Evolutionary conservation across 1,140 invertebrate species (phyloP).

Genomic region (Leguminivora glycinivorella): DNA sequence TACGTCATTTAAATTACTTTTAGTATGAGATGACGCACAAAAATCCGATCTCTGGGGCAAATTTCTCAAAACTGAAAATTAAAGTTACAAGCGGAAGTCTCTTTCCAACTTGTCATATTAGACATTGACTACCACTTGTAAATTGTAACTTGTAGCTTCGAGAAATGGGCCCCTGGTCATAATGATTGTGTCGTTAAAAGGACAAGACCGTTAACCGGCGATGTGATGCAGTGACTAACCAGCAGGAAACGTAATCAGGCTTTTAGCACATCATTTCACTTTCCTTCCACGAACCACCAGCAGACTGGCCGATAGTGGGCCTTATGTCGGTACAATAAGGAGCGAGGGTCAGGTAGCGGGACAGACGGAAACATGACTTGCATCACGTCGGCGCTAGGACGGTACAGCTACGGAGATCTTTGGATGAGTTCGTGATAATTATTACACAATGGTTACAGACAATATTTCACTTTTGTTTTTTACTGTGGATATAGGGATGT

Average conservation of each 20-base stretch:
- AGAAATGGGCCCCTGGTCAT: too few relatives aligned
- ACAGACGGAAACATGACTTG: background rate
- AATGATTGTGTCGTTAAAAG: background rate
- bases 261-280: constrained; percentile 27
- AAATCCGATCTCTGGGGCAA: too few relatives aligned
- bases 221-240: constrained; percentile 12
- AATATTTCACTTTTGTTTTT: too few relatives aligned
- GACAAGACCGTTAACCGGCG: background rate
- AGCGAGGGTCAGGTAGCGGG: background rate
- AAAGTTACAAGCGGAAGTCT: too few relatives aligned
- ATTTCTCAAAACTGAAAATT: too few relatives aligned
- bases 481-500: background rate
- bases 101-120: too few relatives aligned
- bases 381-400: background rate
- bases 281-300: background rate
- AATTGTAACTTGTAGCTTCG: too few relatives aligned
- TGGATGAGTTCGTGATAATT: background rate
- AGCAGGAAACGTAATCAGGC: background rate
- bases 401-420: background rate
- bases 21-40: too few relatives aligned
- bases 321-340: background rate
- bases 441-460: background rate
- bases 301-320: background rate
- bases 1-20: too few relatives aligned
- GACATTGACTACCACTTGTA: too few relatives aligned